Evolutionary conservation across 2,797 vertebrate genomes (phyloP), one percentile per base, ranked within the genome.

Genomic region (Channallabes apus): DNA sequence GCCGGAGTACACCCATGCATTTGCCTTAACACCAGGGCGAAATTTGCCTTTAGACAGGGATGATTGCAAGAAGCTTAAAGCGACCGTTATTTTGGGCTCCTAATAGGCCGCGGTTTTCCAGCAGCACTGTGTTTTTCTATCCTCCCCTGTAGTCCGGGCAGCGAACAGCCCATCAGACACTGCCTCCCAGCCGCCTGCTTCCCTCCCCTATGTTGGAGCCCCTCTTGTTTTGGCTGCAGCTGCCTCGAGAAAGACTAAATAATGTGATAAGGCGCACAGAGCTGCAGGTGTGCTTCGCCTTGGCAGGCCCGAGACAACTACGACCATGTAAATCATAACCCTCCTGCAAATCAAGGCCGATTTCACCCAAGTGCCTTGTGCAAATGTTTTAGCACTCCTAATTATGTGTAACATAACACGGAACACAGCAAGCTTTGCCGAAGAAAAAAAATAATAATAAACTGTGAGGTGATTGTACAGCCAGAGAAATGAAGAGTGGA

Each of bases 161-260:
- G 46, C 18, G 8, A 29, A 58, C 82, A 86, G 81, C 73, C 46
- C 80, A 67, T 64, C 85, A 87, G 84, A 76, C 82, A 51, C 82
- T 85, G 80, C 82, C 82, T 86, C 88, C 75, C 75, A 20, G 80
- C 71, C 71, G 82, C 86, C 86, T 87, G 35, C 56, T 80, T 65
- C 75, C 84, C 84, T 90, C 87, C 87, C 84, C 65, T 79, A 78
- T 82, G 72, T 82, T 78, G 59, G 73, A 85, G 87, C 80, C 82
- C 62, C 62, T 35, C 83, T 89, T 89, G 89, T 89, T 90, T 90
- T 88, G 89, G 88, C 89, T 90, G 83, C 87, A 83, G 84, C 88
- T 88, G 80, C 76, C 65, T 69, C 41, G 77, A 58, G 54, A 82
- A 83, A 91, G 90, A 91, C 90, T 90, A 91, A 92, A 92, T 90